Evolutionary conservation across 2,888 invertebrate genomes (phyloP).

Genomic region (Hipparchia sbordonii): DNA sequence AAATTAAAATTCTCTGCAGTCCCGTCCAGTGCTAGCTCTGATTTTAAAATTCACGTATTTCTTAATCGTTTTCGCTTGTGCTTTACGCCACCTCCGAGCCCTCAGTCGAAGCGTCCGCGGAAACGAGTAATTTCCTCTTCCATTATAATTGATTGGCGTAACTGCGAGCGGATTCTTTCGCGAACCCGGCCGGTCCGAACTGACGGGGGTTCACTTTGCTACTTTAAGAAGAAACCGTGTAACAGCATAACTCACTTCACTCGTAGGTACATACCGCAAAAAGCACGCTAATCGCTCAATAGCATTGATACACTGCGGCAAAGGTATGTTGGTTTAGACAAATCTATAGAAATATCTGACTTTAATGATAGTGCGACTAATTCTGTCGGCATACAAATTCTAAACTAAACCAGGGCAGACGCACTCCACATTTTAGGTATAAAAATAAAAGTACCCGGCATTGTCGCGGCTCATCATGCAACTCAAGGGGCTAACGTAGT

Average conservation of each 20-base stretch:
- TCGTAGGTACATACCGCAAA: neutral
- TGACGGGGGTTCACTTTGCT: neutral
- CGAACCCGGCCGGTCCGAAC: conserved; percentile 19
- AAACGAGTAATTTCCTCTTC: conserved; percentile 78
- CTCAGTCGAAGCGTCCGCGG: conserved; percentile 65
- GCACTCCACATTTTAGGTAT: too few species aligned
- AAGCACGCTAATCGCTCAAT: neutral
- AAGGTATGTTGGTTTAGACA: neutral
- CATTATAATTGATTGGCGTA: conserved; percentile 81
- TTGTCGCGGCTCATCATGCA: too few species aligned
- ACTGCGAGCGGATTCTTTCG: conserved; percentile 75
- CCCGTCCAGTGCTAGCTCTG: too few species aligned
- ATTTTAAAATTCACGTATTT: too few species aligned
- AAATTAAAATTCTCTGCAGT: neutral
- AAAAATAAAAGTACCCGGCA: too few species aligned
- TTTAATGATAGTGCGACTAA: too few species aligned
- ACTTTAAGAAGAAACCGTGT: conserved; percentile 2
- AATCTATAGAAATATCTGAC: too few species aligned
- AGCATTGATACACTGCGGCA: neutral
- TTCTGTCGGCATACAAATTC: too few species aligned
- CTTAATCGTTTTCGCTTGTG: conserved; percentile 13
- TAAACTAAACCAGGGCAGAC: too few species aligned
- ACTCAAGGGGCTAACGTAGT: too few species aligned
- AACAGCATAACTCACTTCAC: neutral
- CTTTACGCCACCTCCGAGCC: conserved; percentile 43